Evolutionary conservation across 2,113 vertebrate species (phyloP).

Genomic region (Tachycineta bicolor): DNA sequence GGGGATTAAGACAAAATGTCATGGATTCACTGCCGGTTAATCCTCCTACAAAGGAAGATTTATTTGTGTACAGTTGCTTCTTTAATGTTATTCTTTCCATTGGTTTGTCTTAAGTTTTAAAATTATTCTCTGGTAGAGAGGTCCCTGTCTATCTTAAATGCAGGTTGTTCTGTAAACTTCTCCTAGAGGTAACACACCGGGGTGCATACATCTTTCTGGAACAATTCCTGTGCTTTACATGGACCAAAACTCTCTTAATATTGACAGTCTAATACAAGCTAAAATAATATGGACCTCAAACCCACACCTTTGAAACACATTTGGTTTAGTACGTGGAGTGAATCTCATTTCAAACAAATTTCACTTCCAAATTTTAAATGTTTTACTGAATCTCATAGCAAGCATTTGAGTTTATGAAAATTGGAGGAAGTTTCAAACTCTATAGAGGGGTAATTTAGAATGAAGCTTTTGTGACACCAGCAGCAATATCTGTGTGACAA

Average conservation of each 20-base stretch:
- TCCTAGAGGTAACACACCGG: neutral
- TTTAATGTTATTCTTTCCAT: neutral
- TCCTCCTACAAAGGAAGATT: neutral
- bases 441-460: neutral
- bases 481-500: neutral
- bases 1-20: neutral
- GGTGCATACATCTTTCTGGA: neutral
- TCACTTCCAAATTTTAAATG: neutral
- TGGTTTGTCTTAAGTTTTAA: neutral
- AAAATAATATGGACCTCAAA: neutral
- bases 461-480: neutral
- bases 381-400: neutral
- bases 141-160: neutral
- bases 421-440: neutral
- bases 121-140: neutral
- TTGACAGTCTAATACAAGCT: neutral
- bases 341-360: neutral
- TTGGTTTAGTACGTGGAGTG: neutral
- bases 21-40: neutral
- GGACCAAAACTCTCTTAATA: neutral
- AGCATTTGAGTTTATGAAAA: neutral
- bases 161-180: neutral
- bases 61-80: neutral
- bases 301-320: neutral
- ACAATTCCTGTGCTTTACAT: neutral